A percentile compares a stretch with the other conserved stretches of the same genome.
These are phyloP conservation scores for Tetramorium bicarinatum DNA, from an alignment of 2,888 invertebrate species.

Conservation along the genomic window DNA sequence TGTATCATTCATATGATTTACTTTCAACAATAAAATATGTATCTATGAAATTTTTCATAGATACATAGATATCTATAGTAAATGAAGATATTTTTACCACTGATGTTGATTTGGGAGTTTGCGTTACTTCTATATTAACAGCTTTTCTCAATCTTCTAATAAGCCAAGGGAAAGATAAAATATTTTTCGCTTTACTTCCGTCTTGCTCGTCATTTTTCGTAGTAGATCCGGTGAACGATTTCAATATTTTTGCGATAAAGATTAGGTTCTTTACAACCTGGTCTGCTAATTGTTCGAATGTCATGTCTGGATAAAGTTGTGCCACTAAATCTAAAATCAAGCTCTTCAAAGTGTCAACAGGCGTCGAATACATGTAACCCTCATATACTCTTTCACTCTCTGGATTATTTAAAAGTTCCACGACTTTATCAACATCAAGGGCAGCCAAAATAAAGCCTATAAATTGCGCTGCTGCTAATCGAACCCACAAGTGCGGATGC, in stretches of 20 bases:
- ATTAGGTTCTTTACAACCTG: constrained; percentile 91
- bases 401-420: constrained; percentile 85
- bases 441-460: constrained; percentile 91
- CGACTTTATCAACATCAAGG: constrained; percentile 89
- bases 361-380: constrained; percentile 89
- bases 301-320: constrained; percentile 90
- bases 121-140: constrained; percentile 93
- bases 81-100: constrained; percentile 89
- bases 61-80: not conserved
- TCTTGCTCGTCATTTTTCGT: constrained; percentile 47
- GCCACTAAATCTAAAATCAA: constrained; percentile 92
- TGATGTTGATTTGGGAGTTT: constrained; percentile 89
- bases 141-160: constrained; percentile 91
- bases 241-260: constrained; percentile 90
- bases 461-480: constrained; percentile 92
- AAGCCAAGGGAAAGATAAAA: constrained; percentile 91
- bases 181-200: constrained; percentile 59
- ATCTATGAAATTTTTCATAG: not conserved
- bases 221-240: constrained; percentile 86
- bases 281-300: constrained; percentile 92
- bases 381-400: constrained; percentile 85
- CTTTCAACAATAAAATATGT: not conserved
- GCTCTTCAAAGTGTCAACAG: constrained; percentile 89
- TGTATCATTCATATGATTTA: not conserved
- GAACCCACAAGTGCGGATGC: constrained; percentile 96